phyloP scores from a whole-genome alignment of 1,140 invertebrate species.

The Drosophila nasuta region DNA sequence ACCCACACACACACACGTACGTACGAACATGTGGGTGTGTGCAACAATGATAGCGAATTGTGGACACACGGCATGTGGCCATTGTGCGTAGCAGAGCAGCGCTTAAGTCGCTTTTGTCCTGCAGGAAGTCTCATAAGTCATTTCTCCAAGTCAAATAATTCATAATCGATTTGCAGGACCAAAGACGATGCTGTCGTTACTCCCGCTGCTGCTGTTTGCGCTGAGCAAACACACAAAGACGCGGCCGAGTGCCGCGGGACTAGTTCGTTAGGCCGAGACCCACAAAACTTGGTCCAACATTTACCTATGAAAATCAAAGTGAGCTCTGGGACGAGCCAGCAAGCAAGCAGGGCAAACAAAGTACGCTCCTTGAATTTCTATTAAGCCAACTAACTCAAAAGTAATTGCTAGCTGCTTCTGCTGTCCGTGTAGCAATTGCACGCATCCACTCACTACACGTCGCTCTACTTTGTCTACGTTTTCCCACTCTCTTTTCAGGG shows the following conservation, averaged over 20 bases:
- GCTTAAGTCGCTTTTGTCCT: conserved; percentile 54
- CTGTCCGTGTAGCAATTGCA: conserved; percentile 54
- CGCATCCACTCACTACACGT: conserved; percentile 2
- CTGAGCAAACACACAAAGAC: conserved; percentile 41
- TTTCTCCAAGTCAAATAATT: conserved; percentile 83
- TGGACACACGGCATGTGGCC: conserved; percentile 43
- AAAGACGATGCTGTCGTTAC: neutral
- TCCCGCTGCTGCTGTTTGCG: conserved; percentile 12
- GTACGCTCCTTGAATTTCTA: conserved; percentile 79
- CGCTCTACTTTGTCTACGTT: neutral
- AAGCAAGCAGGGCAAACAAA: conserved; percentile 70
- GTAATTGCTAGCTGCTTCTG: conserved; percentile 60
- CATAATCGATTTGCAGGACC: conserved; percentile 77
- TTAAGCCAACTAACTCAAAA: conserved; percentile 81
- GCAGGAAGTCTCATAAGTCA: conserved; percentile 79
- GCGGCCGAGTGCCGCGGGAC: conserved; percentile 41
- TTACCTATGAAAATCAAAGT: conserved; percentile 83
- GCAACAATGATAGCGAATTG: conserved; percentile 66
- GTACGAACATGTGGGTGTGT: neutral
- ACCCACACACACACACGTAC: neutral
- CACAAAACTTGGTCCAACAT: conserved; percentile 59
- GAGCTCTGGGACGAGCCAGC: conserved; percentile 59
- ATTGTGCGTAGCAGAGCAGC: conserved; percentile 45
- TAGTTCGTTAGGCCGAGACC: conserved; percentile 59
- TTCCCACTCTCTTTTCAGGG: neutral